phyloP scores from a whole-genome alignment of 2,113 vertebrate genomes.

The Ginglymostoma cirratum region DNA sequence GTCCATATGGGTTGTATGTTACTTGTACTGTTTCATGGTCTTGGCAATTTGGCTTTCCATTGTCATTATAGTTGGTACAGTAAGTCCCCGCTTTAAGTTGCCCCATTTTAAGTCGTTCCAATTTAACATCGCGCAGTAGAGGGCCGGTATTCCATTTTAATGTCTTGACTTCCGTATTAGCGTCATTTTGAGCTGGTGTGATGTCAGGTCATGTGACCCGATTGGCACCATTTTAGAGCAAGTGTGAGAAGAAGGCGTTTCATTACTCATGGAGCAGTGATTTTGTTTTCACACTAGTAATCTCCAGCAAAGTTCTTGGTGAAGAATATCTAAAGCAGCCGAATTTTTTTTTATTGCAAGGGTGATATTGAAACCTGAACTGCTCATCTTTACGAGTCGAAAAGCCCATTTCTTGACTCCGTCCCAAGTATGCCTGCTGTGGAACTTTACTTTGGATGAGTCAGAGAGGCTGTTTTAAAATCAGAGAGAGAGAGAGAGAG shows the following conservation, averaged over 20 bases:
- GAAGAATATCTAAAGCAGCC: background rate
- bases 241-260: background rate
- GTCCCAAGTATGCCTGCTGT: background rate
- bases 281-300: background rate
- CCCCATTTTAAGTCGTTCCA: background rate
- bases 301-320: background rate
- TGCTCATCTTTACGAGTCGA: background rate
- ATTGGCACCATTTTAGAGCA: background rate
- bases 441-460: background rate
- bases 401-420: background rate
- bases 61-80: background rate
- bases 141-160: background rate
- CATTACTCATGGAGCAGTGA: background rate
- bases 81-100: background rate
- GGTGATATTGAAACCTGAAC: background rate
- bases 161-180: background rate
- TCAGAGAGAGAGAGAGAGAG: background rate
- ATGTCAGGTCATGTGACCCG: background rate
- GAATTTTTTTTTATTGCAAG: background rate
- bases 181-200: background rate
- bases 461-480: background rate
- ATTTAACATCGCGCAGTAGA: background rate
- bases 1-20: background rate
- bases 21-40: background rate
- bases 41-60: background rate